phyloP scores from a whole-genome alignment of 2,113 vertebrate species.

The Tachycineta bicolor region DNA sequence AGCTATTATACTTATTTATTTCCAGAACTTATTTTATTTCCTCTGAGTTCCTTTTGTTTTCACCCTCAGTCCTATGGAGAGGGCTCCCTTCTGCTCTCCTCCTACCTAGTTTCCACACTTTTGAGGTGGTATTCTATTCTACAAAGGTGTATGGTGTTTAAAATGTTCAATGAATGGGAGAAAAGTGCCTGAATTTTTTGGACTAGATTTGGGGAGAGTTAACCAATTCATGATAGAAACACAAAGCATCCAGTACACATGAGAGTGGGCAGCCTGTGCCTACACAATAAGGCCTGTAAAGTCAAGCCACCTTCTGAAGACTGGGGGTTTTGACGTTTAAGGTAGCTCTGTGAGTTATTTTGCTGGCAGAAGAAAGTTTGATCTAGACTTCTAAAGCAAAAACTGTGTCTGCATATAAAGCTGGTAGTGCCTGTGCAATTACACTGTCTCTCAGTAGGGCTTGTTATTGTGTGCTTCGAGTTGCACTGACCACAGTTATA shows the following conservation, averaged over 20 bases:
- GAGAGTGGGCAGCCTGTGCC: neutral
- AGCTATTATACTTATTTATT: neutral
- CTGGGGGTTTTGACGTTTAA: neutral
- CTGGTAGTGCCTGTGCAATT: neutral
- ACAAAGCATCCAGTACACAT: neutral
- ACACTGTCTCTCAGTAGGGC: neutral
- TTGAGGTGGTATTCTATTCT: neutral
- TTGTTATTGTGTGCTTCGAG: neutral
- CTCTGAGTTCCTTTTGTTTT: neutral
- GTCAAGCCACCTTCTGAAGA: neutral
- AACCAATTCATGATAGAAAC: neutral
- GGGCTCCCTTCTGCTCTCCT: fast-evolving
- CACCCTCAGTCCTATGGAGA: neutral
- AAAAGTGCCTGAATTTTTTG: neutral
- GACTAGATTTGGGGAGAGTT: neutral
- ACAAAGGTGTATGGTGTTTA: neutral
- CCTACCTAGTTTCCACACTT: fast-evolving
- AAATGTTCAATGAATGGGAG: neutral
- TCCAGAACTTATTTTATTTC: neutral
- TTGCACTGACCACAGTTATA: neutral
- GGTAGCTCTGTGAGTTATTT: neutral
- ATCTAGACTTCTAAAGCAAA: neutral
- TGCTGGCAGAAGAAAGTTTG: neutral
- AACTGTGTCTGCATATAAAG: neutral
- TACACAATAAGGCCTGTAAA: neutral